Evolutionary conservation across 1,140 invertebrate genomes (phyloP).

Genomic region (Drosophila pandora): DNA sequence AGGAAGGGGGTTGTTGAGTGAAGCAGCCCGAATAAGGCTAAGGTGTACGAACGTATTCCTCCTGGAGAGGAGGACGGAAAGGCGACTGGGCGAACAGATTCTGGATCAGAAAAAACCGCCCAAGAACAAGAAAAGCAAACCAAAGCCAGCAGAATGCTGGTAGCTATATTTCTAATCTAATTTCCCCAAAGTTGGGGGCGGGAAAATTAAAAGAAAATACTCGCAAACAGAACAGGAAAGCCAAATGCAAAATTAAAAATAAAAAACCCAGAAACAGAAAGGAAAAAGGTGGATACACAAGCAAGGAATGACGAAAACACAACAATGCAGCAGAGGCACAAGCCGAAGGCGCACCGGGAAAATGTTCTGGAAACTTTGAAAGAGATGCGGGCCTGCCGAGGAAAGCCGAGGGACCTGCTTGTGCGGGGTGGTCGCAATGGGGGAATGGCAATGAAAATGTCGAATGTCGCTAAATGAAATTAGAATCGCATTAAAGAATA

Average conservation of each 20-base stretch:
- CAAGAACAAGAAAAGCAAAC: slow-evolving; percentile 26
- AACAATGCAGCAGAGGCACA: slow-evolving; percentile 61
- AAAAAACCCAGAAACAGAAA: slow-evolving; percentile 12
- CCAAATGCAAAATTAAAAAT: slow-evolving; percentile 45
- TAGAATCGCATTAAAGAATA: slow-evolving; percentile 82
- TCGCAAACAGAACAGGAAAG: slow-evolving; percentile 36
- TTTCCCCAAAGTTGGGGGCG: slow-evolving; percentile 64
- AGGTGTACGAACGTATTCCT: too few species aligned
- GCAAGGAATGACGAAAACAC: slow-evolving; percentile 47
- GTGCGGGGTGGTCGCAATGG: background rate
- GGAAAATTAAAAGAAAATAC: slow-evolving; percentile 76
- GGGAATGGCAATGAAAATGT: slow-evolving; percentile 40
- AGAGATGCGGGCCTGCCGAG: slow-evolving; percentile 9
- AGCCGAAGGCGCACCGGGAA: slow-evolving; percentile 49
- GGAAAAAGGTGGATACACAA: slow-evolving; percentile 40
- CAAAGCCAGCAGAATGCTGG: slow-evolving; percentile 73
- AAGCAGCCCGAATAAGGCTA: too few species aligned
- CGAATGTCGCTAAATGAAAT: slow-evolving; percentile 82
- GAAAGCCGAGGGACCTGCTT: background rate
- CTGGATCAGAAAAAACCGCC: background rate
- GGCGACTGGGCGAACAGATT: too few species aligned
- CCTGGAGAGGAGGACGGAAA: too few species aligned
- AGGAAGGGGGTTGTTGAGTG: slow-evolving; percentile 5
- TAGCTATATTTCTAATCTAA: slow-evolving; percentile 82
- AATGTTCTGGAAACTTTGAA: slow-evolving; percentile 72